Conservation (phyloP, 2,888 invertebrate genomes). For the Cosmia trapezina region DNA sequence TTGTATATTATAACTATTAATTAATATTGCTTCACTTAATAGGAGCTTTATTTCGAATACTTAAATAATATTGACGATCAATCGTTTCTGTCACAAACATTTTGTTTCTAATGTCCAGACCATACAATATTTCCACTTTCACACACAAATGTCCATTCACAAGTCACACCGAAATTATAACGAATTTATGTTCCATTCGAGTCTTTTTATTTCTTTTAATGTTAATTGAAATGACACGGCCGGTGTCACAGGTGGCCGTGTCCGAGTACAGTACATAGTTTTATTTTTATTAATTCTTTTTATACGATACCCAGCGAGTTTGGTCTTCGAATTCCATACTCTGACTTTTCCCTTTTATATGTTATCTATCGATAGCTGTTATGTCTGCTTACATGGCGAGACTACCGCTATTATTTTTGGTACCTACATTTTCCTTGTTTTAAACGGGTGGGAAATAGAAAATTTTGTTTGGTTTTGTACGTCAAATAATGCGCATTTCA, state of each 20-base stretch:
- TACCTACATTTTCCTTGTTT: not conserved
- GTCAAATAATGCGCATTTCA: not conserved
- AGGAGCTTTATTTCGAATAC: not conserved
- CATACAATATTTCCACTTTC: conserved; percentile 70
- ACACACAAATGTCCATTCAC: conserved; percentile 67
- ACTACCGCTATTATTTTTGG: conserved; percentile 3
- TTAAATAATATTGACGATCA: conserved; percentile 10
- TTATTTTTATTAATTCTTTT: conserved; percentile 83
- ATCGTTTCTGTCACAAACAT: conserved; percentile 14
- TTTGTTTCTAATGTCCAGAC: conserved; percentile 25
- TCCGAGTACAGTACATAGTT: conserved; percentile 73
- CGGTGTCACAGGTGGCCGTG: conserved; percentile 75
- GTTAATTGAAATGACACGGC: conserved; percentile 88
- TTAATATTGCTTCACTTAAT: not conserved
- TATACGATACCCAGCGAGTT: conserved; percentile 79
- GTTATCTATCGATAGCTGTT: conserved; percentile 74
- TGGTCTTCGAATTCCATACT: conserved; percentile 82
- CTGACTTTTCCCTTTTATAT: conserved; percentile 83
- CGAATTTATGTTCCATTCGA: conserved; percentile 75
- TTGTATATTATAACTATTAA: not conserved
- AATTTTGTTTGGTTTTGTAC: not conserved
- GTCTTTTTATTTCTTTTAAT: conserved; percentile 82
- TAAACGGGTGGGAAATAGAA: not conserved
- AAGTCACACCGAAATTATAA: conserved; percentile 74
- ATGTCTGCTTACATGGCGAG: conserved; percentile 75